Conservation (phyloP, 2,113 vertebrate genomes). For the Anas platyrhynchos region DNA sequence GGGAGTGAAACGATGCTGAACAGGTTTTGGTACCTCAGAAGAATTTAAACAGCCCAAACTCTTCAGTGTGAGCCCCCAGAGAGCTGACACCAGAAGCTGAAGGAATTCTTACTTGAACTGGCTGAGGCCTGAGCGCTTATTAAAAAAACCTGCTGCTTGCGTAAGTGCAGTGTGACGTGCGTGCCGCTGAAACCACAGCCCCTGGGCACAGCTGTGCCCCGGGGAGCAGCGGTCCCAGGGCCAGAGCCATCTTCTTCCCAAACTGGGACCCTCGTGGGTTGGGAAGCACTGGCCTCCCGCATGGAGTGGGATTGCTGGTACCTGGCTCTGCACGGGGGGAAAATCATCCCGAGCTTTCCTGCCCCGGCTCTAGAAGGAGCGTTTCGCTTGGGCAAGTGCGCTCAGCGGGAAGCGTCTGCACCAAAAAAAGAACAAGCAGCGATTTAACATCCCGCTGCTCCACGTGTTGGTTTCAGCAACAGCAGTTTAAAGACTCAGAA, state of each 20-base stretch:
- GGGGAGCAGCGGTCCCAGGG: rapidly evolving
- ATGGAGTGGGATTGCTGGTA: neutral
- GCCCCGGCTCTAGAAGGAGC: neutral
- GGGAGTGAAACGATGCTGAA: rapidly evolving
- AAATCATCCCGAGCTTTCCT: neutral
- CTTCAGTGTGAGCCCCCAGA: neutral
- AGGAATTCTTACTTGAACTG: neutral
- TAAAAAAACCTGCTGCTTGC: neutral
- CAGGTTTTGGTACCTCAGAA: neutral
- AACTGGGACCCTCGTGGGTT: rapidly evolving
- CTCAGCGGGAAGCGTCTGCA: neutral
- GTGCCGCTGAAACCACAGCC: neutral
- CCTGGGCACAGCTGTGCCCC: neutral
- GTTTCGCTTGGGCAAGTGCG: neutral
- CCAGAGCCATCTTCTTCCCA: neutral
- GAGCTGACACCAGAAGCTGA: neutral
- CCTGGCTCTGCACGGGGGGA: neutral
- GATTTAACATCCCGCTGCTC: neutral
- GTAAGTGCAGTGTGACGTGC: neutral
- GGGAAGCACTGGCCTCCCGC: neutral
- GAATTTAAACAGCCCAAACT: neutral
- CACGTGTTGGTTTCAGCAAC: neutral
- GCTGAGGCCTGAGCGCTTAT: neutral
- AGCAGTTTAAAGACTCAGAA: neutral
- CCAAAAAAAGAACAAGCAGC: neutral